Percentiles rank a stretch among this genome's conserved stretches.
Evolutionary conservation across 2,888 invertebrate species (phyloP).

Genomic region (Corbicula japonica): DNA sequence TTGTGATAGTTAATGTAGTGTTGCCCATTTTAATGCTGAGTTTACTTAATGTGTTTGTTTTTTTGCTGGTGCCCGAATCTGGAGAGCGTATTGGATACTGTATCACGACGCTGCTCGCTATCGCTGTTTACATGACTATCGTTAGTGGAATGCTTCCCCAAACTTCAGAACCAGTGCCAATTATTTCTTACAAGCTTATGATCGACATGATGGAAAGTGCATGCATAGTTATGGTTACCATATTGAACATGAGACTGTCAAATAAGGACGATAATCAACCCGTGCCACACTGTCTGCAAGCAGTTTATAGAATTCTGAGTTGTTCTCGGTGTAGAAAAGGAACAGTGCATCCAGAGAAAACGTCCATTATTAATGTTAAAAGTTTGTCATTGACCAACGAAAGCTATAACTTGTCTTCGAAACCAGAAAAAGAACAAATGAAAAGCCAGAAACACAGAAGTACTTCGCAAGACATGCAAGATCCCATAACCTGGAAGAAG

Average conservation of each 20-base stretch:
- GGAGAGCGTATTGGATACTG: constrained; percentile 37
- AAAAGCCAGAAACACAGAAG: background rate
- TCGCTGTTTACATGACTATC: constrained; percentile 54
- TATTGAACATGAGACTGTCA: constrained; percentile 62
- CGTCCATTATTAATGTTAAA: background rate
- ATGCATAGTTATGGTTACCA: constrained; percentile 52
- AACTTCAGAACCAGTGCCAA: constrained; percentile 60
- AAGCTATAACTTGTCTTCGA: background rate
- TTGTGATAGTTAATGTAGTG: constrained; percentile 18
- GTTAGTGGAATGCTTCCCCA: constrained; percentile 62
- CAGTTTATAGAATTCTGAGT: constrained; percentile 11
- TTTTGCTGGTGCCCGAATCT: constrained; percentile 18
- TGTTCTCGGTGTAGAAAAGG: background rate
- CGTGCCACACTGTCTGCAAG: constrained; percentile 22
- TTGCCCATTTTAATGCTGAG: constrained; percentile 15
- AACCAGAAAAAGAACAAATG: background rate
- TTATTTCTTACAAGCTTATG: constrained; percentile 67
- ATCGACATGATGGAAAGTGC: constrained; percentile 62
- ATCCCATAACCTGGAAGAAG: constrained; percentile 24
- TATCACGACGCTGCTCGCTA: constrained; percentile 29
- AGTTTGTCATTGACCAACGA: background rate
- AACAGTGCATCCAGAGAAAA: background rate
- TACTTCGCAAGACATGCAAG: background rate
- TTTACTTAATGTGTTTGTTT: constrained; percentile 12
- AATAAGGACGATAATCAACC: constrained; percentile 47